phyloP scores from a whole-genome alignment of 2,888 invertebrate genomes.

The Drosophila borborema region DNA sequence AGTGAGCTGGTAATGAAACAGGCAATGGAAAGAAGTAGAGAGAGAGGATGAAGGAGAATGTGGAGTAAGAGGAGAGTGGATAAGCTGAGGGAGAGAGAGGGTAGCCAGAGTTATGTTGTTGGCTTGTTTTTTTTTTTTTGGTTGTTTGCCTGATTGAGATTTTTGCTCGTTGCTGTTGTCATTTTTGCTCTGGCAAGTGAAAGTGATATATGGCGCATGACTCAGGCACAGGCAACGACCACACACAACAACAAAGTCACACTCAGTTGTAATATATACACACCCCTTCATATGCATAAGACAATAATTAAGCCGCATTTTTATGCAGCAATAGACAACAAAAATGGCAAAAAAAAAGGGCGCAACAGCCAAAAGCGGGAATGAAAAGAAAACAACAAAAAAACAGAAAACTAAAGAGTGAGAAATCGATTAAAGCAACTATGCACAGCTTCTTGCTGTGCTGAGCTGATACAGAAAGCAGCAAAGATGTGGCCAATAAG shows the following conservation, averaged over 20 bases:
- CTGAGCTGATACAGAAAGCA: neutral
- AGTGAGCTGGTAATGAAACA: too few species aligned
- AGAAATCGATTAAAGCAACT: constrained; percentile 37
- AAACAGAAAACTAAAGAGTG: constrained; percentile 4
- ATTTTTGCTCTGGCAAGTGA: constrained; percentile 64
- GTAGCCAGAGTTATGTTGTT: constrained; percentile 11
- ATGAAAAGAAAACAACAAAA: constrained; percentile 10
- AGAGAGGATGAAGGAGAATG: neutral
- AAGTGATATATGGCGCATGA: constrained; percentile 76
- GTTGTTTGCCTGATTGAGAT: constrained; percentile 69
- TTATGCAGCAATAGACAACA: constrained; percentile 61
- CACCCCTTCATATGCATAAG: constrained; percentile 75
- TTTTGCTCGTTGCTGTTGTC: constrained; percentile 51
- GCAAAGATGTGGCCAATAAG: neutral
- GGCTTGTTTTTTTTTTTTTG: constrained; percentile 38
- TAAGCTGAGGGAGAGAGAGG: neutral
- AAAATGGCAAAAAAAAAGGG: constrained; percentile 60
- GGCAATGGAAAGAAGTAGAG: neutral
- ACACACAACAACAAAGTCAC: constrained; percentile 26
- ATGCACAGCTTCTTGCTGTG: constrained; percentile 10
- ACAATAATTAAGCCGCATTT: constrained; percentile 75
- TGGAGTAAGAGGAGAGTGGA: too few species aligned
- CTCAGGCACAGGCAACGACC: constrained; percentile 51
- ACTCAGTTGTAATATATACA: constrained; percentile 32
- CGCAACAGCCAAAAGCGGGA: constrained; percentile 59